Conservation (phyloP, 2,113 vertebrate genomes). For the Prinia subflava region DNA sequence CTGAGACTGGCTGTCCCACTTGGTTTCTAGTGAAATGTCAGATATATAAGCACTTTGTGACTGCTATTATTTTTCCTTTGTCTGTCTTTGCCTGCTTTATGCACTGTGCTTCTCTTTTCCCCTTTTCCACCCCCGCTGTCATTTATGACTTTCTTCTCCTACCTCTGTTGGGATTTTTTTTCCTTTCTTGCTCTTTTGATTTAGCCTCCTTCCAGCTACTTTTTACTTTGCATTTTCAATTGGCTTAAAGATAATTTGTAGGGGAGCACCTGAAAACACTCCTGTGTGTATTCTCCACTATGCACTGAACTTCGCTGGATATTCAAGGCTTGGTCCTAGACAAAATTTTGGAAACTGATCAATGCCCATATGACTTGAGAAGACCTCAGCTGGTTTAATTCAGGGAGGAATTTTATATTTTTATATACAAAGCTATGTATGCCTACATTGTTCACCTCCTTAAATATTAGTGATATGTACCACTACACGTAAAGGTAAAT, state of each 20-base stretch:
- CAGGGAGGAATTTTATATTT: not conserved
- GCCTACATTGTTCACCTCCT: not conserved
- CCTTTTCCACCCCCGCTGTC: not conserved
- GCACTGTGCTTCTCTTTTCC: not conserved
- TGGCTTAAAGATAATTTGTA: not conserved
- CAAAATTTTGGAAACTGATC: not conserved
- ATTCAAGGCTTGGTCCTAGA: not conserved
- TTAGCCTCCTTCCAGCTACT: not conserved
- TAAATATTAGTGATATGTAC: not conserved
- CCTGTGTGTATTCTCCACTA: accelerated
- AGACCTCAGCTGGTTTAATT: not conserved
- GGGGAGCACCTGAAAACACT: not conserved
- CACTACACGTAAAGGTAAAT: not conserved
- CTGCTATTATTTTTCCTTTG: not conserved
- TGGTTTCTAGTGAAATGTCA: not conserved
- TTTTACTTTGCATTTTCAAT: not conserved
- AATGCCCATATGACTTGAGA: not conserved
- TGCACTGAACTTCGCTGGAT: not conserved
- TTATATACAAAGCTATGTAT: not conserved
- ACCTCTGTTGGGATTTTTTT: not conserved
- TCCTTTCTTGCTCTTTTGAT: not conserved
- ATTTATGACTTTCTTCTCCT: not conserved
- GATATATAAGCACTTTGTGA: not conserved
- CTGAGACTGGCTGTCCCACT: not conserved
- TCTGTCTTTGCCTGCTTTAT: not conserved